These are phyloP conservation scores for Gavialis gangeticus DNA, from an alignment of 2,113 vertebrate genomes.

Conservation along the genomic window DNA sequence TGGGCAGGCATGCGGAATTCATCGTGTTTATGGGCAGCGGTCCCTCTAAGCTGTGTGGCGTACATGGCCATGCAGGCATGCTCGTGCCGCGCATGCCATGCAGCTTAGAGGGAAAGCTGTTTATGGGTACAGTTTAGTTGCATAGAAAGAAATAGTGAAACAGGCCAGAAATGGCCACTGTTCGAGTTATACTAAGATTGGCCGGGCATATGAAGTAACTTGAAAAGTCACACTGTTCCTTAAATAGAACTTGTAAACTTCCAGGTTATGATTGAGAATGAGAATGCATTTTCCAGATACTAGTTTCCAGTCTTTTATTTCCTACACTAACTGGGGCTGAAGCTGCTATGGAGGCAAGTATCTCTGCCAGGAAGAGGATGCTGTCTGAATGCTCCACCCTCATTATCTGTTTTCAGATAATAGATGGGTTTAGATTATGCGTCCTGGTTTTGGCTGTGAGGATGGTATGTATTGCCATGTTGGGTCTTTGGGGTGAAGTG, in stretches of 20 bases:
- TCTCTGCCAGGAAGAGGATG: background rate
- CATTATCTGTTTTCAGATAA: background rate
- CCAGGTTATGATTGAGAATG: background rate
- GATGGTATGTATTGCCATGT: background rate
- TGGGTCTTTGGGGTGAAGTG: background rate
- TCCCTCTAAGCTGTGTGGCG: no score
- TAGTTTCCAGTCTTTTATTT: background rate
- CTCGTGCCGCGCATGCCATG: no score
- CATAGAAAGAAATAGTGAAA: background rate
- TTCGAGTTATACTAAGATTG: background rate
- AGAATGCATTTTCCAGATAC: background rate
- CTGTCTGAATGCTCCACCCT: background rate
- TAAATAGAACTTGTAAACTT: background rate
- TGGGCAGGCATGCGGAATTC: background rate
- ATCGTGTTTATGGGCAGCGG: background rate
- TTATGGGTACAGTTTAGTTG: background rate
- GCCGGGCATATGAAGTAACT: background rate
- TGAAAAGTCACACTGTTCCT: background rate
- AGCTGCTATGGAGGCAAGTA: background rate
- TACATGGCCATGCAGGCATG: no score
- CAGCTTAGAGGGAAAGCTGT: background rate
- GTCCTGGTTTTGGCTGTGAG: background rate
- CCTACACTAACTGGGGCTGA: background rate
- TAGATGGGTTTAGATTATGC: background rate
- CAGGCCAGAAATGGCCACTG: background rate